Percentiles rank a stretch among this genome's conserved stretches.
These are phyloP conservation scores for Rosalia funebris DNA, from an alignment of 2,888 invertebrate species.

Conservation along the genomic window DNA sequence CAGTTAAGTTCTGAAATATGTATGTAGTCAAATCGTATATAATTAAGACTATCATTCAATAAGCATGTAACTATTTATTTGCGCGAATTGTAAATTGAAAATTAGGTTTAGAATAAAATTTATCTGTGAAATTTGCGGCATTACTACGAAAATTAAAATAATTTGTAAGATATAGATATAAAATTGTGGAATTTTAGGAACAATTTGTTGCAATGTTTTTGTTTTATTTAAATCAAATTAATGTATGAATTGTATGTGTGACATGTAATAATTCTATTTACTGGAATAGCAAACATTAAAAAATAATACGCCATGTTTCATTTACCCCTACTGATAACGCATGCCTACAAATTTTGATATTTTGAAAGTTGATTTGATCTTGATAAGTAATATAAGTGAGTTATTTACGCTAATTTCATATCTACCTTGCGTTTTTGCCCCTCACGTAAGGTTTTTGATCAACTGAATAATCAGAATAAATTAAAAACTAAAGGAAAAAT, in stretches of 20 bases:
- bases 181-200: constrained; percentile 55
- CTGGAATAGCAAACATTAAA: constrained; percentile 61
- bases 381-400: no score
- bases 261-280: constrained; percentile 60
- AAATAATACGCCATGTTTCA: constrained; percentile 39
- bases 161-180: constrained; percentile 56
- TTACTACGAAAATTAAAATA: constrained; percentile 52
- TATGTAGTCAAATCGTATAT: no score
- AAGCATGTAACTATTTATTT: constrained; percentile 35
- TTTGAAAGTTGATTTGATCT: no score
- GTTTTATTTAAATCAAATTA: constrained; percentile 54
- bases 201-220: constrained; percentile 57
- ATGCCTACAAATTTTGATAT: no score
- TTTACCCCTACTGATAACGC: not conserved
- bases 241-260: constrained; percentile 62
- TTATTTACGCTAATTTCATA: no score
- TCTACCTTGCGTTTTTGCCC: no score
- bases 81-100: constrained; percentile 39
- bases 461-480: no score
- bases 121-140: constrained; percentile 57
- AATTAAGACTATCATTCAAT: not conserved
- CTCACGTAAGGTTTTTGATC: no score
- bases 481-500: no score
- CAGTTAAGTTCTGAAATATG: constrained; percentile 19
- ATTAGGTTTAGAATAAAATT: constrained; percentile 53